A percentile compares a stretch with the other conserved stretches of the same genome.
These are phyloP conservation scores for Neoarius graeffei DNA, from an alignment of 2,113 vertebrate genomes.

Conservation along the genomic window DNA sequence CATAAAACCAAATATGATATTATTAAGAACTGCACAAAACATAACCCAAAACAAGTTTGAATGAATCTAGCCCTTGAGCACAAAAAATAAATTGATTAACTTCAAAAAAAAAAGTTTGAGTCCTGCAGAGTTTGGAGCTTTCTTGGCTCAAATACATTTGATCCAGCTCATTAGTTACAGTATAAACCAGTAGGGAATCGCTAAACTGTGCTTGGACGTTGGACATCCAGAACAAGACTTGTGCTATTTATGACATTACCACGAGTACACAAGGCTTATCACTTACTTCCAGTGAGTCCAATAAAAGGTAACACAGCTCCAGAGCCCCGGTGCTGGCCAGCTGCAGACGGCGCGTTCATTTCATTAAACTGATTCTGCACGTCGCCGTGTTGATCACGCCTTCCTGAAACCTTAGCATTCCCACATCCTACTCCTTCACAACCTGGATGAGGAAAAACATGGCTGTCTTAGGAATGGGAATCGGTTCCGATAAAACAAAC, in stretches of 20 bases:
- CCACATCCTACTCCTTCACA: constrained; percentile 54
- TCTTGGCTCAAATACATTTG: constrained; percentile 1
- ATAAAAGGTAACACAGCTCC: constrained; percentile 52
- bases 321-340: constrained; percentile 39
- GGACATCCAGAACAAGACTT: background rate
- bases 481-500: background rate
- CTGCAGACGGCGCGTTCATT: constrained; percentile 53
- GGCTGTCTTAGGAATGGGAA: background rate
- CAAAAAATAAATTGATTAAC: background rate
- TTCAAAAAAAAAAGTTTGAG: background rate
- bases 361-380: constrained; percentile 57
- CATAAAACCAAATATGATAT: background rate
- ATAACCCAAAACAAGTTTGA: background rate
- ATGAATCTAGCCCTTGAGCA: background rate
- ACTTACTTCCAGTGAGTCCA: constrained; percentile 57
- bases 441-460: constrained; percentile 29
- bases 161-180: background rate
- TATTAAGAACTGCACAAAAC: background rate
- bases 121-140: background rate
- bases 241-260: background rate
- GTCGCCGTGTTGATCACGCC: constrained; percentile 32
- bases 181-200: background rate
- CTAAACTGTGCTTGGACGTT: background rate
- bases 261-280: background rate
- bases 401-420: constrained; percentile 30